Evolutionary conservation across 2,888 invertebrate species (phyloP).

Genomic region (Heliothis peltigera): DNA sequence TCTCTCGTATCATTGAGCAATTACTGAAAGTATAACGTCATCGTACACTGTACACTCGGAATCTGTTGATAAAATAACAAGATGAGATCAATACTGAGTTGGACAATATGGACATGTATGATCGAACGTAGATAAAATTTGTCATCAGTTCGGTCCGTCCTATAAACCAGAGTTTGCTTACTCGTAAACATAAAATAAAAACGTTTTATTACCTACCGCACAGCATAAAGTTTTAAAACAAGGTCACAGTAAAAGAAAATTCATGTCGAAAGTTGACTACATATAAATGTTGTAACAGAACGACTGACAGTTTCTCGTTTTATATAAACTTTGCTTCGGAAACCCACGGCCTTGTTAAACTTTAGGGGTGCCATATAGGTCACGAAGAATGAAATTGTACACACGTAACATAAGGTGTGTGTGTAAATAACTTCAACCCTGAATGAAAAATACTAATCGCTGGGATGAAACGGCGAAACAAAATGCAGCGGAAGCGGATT

Average conservation of each 20-base stretch:
- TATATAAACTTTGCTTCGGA: slow-evolving; percentile 76
- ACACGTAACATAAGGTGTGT: slow-evolving; percentile 47
- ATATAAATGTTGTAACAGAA: slow-evolving; percentile 69
- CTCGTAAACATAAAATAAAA: slow-evolving; percentile 80
- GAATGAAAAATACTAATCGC: slow-evolving; percentile 70
- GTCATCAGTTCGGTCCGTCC: slow-evolving; percentile 68
- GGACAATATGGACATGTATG: slow-evolving; percentile 61
- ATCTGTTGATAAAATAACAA: slow-evolving; percentile 10
- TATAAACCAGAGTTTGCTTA: slow-evolving; percentile 75
- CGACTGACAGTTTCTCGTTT: slow-evolving; percentile 75
- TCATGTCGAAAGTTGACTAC: slow-evolving; percentile 75
- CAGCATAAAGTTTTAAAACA: slow-evolving; percentile 77
- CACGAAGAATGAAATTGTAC: slow-evolving; percentile 71
- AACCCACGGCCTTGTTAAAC: slow-evolving; percentile 76
- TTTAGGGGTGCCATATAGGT: slow-evolving; percentile 78
- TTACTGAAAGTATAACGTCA: slow-evolving; percentile 16
- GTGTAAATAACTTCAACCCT: slow-evolving; percentile 43
- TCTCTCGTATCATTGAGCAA: slow-evolving; percentile 9
- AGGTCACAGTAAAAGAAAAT: slow-evolving; percentile 77
- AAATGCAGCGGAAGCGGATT: slow-evolving; percentile 85
- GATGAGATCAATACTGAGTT: slow-evolving; percentile 43
- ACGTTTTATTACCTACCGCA: slow-evolving; percentile 77
- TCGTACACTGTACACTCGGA: neutral
- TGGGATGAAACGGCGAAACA: slow-evolving; percentile 76
- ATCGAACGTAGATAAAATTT: slow-evolving; percentile 75